Evolutionary conservation across 2,797 vertebrate species (phyloP).

Genomic region (Urocyon cinereoargenteus): DNA sequence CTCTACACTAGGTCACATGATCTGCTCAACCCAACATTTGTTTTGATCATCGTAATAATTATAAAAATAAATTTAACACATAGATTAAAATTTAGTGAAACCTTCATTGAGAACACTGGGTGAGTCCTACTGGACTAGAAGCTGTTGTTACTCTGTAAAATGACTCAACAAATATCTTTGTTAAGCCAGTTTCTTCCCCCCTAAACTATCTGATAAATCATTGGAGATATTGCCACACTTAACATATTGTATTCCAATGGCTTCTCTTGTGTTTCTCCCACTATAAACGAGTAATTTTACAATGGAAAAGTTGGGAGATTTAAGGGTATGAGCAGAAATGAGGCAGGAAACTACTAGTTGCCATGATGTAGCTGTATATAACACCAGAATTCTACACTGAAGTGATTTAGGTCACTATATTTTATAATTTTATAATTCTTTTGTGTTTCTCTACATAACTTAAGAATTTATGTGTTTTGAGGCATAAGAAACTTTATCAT

Average conservation of each 20-base stretch:
- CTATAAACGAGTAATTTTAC: conserved; percentile 27
- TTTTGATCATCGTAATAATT: neutral
- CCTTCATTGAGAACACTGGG: neutral
- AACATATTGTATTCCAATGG: neutral
- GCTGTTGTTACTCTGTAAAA: neutral
- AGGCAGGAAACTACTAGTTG: neutral
- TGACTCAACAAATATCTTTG: conserved; percentile 14
- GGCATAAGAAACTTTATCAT: neutral
- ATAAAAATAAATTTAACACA: neutral
- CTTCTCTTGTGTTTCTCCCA: neutral
- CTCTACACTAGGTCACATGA: neutral
- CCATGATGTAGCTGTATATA: neutral
- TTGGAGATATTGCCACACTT: neutral
- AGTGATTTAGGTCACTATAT: neutral
- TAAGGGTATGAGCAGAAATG: neutral
- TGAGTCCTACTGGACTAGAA: neutral
- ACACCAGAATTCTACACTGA: conserved; percentile 22
- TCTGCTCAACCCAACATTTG: neutral
- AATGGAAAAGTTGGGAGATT: neutral
- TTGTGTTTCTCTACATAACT: conserved; percentile 15
- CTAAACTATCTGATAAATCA: conserved; percentile 9
- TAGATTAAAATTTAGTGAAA: conserved; percentile 48
- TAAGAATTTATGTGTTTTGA: neutral
- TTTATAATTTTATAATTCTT: conserved; percentile 51
- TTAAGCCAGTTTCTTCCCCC: neutral